Evolutionary conservation across 2,797 vertebrate species (phyloP).

Genomic region (Cercopithecus mitis): DNA sequence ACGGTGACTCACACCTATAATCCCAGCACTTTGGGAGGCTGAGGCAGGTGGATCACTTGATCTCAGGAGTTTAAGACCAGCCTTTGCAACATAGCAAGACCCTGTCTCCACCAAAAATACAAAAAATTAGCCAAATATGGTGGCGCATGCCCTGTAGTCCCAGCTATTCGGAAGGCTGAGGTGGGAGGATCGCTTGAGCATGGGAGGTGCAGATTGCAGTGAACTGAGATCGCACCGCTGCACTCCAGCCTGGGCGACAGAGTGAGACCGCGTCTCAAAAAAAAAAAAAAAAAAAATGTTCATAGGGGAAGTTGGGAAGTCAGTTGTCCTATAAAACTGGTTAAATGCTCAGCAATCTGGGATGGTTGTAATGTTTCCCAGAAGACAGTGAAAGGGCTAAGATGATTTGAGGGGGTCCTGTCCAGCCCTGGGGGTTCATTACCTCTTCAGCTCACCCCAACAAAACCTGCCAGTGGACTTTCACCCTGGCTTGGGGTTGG

Average conservation of each 20-base stretch:
- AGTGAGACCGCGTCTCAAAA: background rate
- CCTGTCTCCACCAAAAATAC: background rate
- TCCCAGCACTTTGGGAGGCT: background rate
- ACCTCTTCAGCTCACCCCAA: background rate
- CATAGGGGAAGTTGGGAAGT: background rate
- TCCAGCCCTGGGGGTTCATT: background rate
- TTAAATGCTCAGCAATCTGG: background rate
- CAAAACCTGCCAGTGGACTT: background rate
- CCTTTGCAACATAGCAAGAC: background rate
- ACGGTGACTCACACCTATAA: background rate
- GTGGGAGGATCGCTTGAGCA: background rate
- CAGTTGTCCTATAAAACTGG: background rate
- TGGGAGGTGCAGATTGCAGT: background rate
- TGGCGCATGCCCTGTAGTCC: no score
- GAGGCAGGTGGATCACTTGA: background rate
- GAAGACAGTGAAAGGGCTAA: background rate
- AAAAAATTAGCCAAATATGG: background rate
- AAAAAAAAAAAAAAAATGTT: background rate
- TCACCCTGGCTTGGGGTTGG: background rate
- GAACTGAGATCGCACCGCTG: background rate
- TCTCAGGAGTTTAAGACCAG: background rate
- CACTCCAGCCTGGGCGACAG: background rate
- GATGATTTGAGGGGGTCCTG: background rate
- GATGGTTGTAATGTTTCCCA: background rate
- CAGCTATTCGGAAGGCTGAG: background rate